Percentiles rank a stretch among this genome's conserved stretches.
phyloP scores from a whole-genome alignment of 1,140 invertebrate genomes.

The Drosophila tropicalis region DNA sequence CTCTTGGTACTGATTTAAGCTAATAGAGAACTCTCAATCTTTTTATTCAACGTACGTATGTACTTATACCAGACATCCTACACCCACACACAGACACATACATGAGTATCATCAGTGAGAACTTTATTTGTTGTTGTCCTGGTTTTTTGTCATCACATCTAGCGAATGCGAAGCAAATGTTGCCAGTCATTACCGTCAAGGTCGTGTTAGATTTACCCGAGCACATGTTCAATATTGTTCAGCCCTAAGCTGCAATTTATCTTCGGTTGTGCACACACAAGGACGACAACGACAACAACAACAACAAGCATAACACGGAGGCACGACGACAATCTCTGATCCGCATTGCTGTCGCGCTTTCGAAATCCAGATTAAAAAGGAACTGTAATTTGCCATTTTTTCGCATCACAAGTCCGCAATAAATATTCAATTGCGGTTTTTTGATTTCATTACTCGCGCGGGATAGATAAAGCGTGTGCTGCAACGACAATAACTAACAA shows the following conservation, averaged over 20 bases:
- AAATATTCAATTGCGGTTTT: constrained; percentile 59
- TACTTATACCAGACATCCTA: not conserved
- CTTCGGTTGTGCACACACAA: constrained; percentile 24
- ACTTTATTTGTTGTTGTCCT: constrained; percentile 6
- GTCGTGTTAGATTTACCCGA: constrained; percentile 32
- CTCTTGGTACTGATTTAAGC: not conserved
- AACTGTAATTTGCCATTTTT: constrained; percentile 30
- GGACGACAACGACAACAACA: not conserved
- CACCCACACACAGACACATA: too few relatives aligned
- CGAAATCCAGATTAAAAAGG: constrained; percentile 17
- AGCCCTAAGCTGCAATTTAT: constrained; percentile 40
- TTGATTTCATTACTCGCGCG: constrained; percentile 38
- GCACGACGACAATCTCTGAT: not conserved
- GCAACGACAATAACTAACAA: constrained; percentile 16
- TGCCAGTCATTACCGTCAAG: constrained; percentile 54
- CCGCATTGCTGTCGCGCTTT: constrained; percentile 7
- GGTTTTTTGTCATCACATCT: constrained; percentile 1
- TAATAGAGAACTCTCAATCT: constrained; percentile 14
- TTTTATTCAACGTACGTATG: not conserved
- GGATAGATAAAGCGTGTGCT: constrained; percentile 39
- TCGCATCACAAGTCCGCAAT: constrained; percentile 32
- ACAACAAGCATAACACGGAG: not conserved
- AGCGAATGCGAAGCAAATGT: constrained; percentile 18
- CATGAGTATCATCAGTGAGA: constrained; percentile 1
- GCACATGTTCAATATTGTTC: constrained; percentile 37